Base-by-base conservation (phyloP, 2,888 invertebrate genomes). In the Resseliella maxima region DNA sequence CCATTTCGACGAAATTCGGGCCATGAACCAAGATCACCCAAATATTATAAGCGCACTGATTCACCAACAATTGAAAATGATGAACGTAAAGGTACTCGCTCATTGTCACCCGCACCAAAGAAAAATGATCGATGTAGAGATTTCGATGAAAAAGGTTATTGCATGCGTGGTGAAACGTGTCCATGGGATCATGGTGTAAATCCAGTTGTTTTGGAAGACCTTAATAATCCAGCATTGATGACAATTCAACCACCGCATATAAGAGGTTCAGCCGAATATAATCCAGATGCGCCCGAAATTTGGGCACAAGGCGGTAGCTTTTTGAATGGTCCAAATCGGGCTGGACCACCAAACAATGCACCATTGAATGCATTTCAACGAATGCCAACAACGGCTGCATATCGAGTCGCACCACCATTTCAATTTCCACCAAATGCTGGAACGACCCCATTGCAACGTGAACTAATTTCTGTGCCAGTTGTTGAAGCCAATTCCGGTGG, bases 161-260 rank as follows among this genome's bases (percentile, higher is more conserved):
- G 99, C 91, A 97, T 99, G 94, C 94, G 97, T 3, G 99, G 99
- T 0, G 99, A 99, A 90, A 94, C 97, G 87, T 99, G 99, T 90
- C 97, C 96, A 6, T 99, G 95, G 93, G 99, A 99, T 92, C 99
- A 99, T 92, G 99, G 99, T 8, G 93, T 94, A 0, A 99, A 99
- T 91, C 99, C 99, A 0, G 97, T 99, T 0, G 97, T 99, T 0
- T 92, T 99, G 45, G 98, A 98, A 89, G 97, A 98, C 90, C 94
- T 96, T 0, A 94, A 91, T 87, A 91, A 91, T 87, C 88, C 88
- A 12, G 88, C 90, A 6, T 87, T 91, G 18, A 90, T 91, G 21
- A 50, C 86, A 12, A 87, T 86, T 72, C 92, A 0, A 88, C 92
- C 31, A 15, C 90, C 91, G 87, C 1, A 88, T 90, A 2, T 92